Evolutionary conservation across 2,113 vertebrate species (phyloP).

Genomic region (Prunella himalayana): DNA sequence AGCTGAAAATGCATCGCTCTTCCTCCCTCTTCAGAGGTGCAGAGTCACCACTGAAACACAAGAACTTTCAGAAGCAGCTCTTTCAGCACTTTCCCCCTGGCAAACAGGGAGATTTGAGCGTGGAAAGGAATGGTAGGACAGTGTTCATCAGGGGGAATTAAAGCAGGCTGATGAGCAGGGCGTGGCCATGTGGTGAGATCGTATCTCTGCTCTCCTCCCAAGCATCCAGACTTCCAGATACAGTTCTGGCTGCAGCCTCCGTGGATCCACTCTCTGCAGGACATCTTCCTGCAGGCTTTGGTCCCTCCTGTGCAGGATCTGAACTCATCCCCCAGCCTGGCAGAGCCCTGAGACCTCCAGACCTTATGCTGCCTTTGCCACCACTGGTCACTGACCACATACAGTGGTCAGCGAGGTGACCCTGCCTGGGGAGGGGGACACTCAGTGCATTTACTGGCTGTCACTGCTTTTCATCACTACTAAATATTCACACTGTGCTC

Average conservation of each 20-base stretch:
- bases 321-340: neutral
- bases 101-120: neutral
- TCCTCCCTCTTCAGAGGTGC: neutral
- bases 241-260: neutral
- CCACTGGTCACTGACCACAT: neutral
- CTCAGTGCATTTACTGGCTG: neutral
- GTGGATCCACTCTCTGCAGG: neutral
- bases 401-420: accelerated
- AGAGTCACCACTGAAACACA: neutral
- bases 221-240: neutral
- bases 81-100: neutral
- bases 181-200: neutral
- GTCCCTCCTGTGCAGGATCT: neutral
- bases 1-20: neutral
- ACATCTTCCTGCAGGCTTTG: neutral
- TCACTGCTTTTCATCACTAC: neutral
- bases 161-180: neutral
- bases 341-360: neutral
- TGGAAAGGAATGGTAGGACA: neutral
- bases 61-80: neutral
- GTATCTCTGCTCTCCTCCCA: neutral
- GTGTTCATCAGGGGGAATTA: neutral
- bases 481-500: neutral
- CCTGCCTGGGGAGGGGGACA: neutral
- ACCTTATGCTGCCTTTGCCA: neutral